Base-by-base conservation (phyloP, 1,140 invertebrate species). In the Lasaia peninsularis region DNA sequence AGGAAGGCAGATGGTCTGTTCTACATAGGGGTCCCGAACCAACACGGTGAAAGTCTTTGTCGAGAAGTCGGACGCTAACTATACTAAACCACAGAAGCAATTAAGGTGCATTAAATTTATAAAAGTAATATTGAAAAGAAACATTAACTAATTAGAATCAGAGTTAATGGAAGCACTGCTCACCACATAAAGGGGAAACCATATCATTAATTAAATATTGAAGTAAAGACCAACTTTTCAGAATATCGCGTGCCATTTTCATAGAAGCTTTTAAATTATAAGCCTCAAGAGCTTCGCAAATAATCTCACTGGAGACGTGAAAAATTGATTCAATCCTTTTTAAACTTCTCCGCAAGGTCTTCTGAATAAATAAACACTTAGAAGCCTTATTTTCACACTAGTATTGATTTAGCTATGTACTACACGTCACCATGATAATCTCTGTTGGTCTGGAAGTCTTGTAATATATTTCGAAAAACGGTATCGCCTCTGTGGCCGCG, bases 291-390 rank as follows among this genome's bases (percentile, higher is more conserved):
- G 31, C 51, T 54, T 55, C 18, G 49, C 50, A 60, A 60, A 56
- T 58, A 55, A 65, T 65, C 37, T 20, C 54, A 51, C 52, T 61
- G 52, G 28, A 52, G 28, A 52, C 34, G 35, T 69, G 61, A 72
- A 65, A 66, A 64, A 69, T 67, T 67, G 60, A 65, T 62, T 58
- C 64, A 67, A 72, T 73, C 62, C 65, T 67, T 73, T 69, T 63
- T 62, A 63, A 50, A 33, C n/a, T 55, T 37, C 14, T 57, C 65
- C 57, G 52, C 64, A 62, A 67, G 61, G 56, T 60, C 63, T 63
- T 56, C 53, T 66, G 71, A 68, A 73, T 70, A 73, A 68, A 64
- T 65, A 70, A 70, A 60, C 40, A 21, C 20, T 58, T 63, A 58
- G 24, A 44, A 14, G 50, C 28, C 50, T 52, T 31, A 31, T 52